Conservation (phyloP, 1,140 invertebrate genomes). For the Drosophila tani region DNA sequence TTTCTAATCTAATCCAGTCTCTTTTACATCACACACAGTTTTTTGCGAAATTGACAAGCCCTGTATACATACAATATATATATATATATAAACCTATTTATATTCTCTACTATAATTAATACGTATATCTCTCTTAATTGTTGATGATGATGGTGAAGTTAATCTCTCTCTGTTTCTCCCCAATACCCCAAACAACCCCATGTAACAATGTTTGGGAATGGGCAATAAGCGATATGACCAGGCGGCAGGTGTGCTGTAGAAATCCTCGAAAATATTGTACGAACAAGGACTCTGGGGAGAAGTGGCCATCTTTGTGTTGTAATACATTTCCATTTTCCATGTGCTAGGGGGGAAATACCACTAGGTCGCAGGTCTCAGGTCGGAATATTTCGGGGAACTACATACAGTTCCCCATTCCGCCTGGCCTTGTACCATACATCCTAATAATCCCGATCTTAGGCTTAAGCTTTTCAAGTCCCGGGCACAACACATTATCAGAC, state of each 20-base stretch:
- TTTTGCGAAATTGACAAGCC: constrained; percentile 50
- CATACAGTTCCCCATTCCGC: constrained; percentile 15
- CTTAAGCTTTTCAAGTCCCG: constrained; percentile 20
- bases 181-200: constrained; percentile 44
- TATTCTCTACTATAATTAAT: constrained; percentile 56
- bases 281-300: constrained; percentile 84
- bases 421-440: constrained; percentile 49
- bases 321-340: constrained; percentile 85
- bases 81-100: constrained; percentile 53
- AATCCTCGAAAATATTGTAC: constrained; percentile 85
- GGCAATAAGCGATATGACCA: constrained; percentile 89
- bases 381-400: constrained; percentile 14
- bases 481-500: constrained; percentile 18
- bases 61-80: constrained; percentile 55
- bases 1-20: constrained; percentile 77
- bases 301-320: constrained; percentile 84
- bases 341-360: constrained; percentile 35
- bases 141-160: constrained; percentile 84
- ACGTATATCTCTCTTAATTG: constrained; percentile 79
- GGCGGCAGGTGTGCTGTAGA: constrained; percentile 87
- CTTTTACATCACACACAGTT: constrained; percentile 82
- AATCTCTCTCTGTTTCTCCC: constrained; percentile 85
- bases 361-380: constrained; percentile 14
- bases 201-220: constrained; percentile 86
- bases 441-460: constrained; percentile 8